These are phyloP conservation scores for Ichneumoninae sp. DNA, from an alignment of 2,888 invertebrate species.

Conservation along the genomic window DNA sequence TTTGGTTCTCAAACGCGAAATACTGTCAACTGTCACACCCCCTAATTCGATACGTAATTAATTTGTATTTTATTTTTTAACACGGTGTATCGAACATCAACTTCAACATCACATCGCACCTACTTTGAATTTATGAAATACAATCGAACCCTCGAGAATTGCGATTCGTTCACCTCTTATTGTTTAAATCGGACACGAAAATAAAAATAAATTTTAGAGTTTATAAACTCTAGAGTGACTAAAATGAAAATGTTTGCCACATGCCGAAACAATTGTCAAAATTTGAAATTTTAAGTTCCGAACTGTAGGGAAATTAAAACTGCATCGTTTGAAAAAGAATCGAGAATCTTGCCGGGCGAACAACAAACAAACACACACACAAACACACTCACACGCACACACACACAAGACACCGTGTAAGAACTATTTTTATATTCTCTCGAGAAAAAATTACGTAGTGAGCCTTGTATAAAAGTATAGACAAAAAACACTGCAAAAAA, in stretches of 20 bases:
- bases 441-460: conserved; percentile 78
- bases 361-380: conserved; percentile 6
- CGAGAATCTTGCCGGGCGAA: conserved; percentile 48
- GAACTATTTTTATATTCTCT: conserved; percentile 74
- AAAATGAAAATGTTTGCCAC: background rate
- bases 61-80: background rate
- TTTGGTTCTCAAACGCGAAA: conserved; percentile 16
- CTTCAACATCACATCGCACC: background rate
- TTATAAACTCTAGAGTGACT: background rate
- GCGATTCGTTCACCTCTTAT: conserved; percentile 40
- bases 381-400: conserved; percentile 44
- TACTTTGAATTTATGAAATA: conserved; percentile 26
- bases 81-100: background rate
- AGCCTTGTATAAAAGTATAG: conserved; percentile 79
- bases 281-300: conserved; percentile 25
- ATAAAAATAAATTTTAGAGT: background rate
- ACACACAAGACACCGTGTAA: conserved; percentile 72
- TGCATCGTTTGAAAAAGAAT: conserved; percentile 3
- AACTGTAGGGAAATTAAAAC: conserved; percentile 15
- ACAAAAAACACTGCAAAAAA: conserved; percentile 55
- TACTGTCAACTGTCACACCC: background rate
- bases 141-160: conserved; percentile 34
- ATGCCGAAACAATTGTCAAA: background rate
- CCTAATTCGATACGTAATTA: conserved; percentile 24
- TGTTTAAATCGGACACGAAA: conserved; percentile 6